Evolutionary conservation across 2,888 invertebrate genomes (phyloP).

Genomic region (Drosophila lacicola): DNA sequence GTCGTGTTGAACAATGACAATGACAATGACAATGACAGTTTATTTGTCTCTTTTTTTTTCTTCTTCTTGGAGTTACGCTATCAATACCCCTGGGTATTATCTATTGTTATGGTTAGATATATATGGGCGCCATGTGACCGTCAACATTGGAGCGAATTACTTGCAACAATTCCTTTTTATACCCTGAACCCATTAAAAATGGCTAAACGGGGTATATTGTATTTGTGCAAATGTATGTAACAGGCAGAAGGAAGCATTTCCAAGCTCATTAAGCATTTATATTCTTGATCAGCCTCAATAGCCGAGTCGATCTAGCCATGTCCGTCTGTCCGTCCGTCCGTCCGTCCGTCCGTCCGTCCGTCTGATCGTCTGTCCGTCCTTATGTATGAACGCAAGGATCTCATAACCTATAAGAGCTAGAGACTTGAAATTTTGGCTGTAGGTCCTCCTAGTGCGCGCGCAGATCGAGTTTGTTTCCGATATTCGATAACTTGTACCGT

Average conservation of each 20-base stretch:
- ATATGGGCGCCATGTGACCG: slow-evolving; percentile 33
- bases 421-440: no score
- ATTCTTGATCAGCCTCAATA: no score
- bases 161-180: slow-evolving; percentile 24
- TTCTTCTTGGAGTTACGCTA: slow-evolving; percentile 27
- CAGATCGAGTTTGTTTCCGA: no score
- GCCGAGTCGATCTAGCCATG: no score
- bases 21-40: slow-evolving; percentile 54
- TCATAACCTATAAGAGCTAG: no score
- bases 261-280: no score
- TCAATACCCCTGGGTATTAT: slow-evolving; percentile 18
- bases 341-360: no score
- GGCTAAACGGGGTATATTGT: neutral
- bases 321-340: no score
- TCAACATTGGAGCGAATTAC: slow-evolving; percentile 40
- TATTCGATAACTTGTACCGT: no score
- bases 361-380: no score
- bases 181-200: neutral
- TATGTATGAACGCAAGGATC: no score
- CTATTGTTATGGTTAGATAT: neutral
- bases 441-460: no score
- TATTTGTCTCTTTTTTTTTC: slow-evolving; percentile 2
- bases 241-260: neutral
- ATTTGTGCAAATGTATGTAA: neutral
- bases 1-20: slow-evolving; percentile 66